Evolutionary conservation across 2,888 invertebrate species (phyloP).

Genomic region (Drosophila austrosaltans): DNA sequence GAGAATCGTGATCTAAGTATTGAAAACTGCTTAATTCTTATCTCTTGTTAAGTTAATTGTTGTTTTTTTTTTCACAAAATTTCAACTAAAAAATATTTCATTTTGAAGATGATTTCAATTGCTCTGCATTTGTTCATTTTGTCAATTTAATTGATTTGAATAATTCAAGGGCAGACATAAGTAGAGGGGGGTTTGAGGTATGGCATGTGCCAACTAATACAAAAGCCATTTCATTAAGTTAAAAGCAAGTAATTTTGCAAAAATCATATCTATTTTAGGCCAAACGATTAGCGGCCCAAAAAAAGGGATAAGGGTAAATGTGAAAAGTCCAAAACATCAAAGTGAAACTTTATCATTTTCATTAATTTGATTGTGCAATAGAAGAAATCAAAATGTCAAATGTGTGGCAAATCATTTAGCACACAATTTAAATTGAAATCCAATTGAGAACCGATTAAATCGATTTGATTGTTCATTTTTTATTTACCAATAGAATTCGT

Average conservation of each 20-base stretch:
- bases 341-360: neutral
- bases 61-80: neutral
- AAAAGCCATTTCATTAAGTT: slow-evolving; percentile 7
- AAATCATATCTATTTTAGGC: neutral
- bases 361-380: slow-evolving; percentile 7
- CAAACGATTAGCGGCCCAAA: slow-evolving; percentile 1
- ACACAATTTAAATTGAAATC: neutral
- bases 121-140: neutral
- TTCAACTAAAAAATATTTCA: neutral
- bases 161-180: neutral
- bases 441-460: slow-evolving; percentile 4
- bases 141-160: neutral
- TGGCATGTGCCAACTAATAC: neutral
- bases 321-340: neutral
- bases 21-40: neutral
- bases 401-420: slow-evolving; percentile 10
- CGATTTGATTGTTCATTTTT: slow-evolving; percentile 5
- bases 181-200: neutral
- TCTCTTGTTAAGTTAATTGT: neutral
- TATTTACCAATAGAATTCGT: slow-evolving; percentile 7
- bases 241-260: neutral
- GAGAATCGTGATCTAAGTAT: no score
- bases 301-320: neutral
- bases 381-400: slow-evolving; percentile 9
- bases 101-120: no score